Evolutionary conservation across 2,888 invertebrate genomes (phyloP), one percentile per base, ranked within the genome.

Genomic region (Folsomia manolachei): DNA sequence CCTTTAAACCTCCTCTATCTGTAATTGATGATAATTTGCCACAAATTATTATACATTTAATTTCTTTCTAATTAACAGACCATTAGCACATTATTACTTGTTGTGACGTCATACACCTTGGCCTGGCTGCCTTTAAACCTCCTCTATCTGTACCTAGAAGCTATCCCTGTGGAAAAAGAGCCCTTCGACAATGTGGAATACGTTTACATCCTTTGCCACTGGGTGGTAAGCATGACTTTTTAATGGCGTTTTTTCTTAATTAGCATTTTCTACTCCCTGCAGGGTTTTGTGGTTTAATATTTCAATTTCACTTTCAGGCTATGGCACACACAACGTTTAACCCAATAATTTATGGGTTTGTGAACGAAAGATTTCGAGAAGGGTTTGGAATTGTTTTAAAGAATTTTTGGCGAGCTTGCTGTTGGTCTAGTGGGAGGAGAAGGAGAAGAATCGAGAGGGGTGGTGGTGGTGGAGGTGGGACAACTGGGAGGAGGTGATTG

Each of bases 81-180:
- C 56, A 56, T 21, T 7, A 14, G 4, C 7, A 56, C 56, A 14
- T 19, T 21, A 7, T n/a, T 62, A 23, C 39, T 39, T 14, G 62
- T 62, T 19, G 23, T 62, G 21, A 19, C 23, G 14, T 11, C 4
- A 63, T 86, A 85, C 81, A 84, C 84, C 1, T 76, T 86, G 1
- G 85, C 85, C 71, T 86, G 86, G 86, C 82, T 86, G 23, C 86
- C 86, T 0, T 81, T 85, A 18, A 83, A 83, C 75, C 39, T 78
- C 18, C 65, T 77, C 39, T 68, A 63, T 26, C 61, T 79, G 56
- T 63, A 51, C 66, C 18, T 26, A 27, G 39, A 26, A 26, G 18
- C 21, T 9, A 11, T 64, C n/a, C 19, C 7, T 7, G 56, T 14
- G 7, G 56, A 56, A 19, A 14, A 39, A 39, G 39, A 39, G 4